Evolutionary conservation across 1,140 invertebrate genomes (phyloP).

Genomic region (Macrotrachela quadricornifera): DNA sequence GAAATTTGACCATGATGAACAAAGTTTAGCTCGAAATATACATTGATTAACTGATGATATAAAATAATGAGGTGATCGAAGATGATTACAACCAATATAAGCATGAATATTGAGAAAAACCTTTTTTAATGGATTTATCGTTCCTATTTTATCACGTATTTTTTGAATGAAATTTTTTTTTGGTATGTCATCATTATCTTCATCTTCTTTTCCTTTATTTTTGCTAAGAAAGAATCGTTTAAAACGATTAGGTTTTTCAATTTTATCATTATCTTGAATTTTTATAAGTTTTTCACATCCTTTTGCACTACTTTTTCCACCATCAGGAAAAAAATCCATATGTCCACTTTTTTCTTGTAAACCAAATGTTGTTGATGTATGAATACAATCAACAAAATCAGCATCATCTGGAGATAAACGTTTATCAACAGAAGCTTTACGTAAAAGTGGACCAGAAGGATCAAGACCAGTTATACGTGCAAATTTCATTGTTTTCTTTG

Average conservation of each 20-base stretch:
- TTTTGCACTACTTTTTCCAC: neutral
- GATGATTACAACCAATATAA: conserved; percentile 5
- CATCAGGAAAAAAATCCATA: conserved; percentile 7
- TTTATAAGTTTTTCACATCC: conserved; percentile 1
- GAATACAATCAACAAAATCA: conserved; percentile 4
- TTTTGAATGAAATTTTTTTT: neutral
- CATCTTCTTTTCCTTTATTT: neutral
- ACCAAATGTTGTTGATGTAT: conserved; percentile 1
- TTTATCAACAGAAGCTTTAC: neutral
- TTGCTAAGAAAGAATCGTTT: neutral
- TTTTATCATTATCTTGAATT: conserved; percentile 3
- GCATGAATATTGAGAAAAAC: conserved; percentile 1
- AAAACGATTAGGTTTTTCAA: neutral
- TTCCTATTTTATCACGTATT: neutral
- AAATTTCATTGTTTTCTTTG: neutral
- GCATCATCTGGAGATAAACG: neutral
- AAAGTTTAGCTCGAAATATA: neutral
- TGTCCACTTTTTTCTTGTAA: conserved; percentile 3
- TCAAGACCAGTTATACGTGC: conserved; percentile 4
- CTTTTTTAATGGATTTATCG: neutral
- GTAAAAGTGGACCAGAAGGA: conserved; percentile 5
- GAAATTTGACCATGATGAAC: neutral
- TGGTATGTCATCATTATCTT: neutral
- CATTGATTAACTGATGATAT: conserved; percentile 7
- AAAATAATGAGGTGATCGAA: conserved; percentile 5